Evolutionary conservation across 2,888 invertebrate species (phyloP).

Genomic region (Andrena flavipes): DNA sequence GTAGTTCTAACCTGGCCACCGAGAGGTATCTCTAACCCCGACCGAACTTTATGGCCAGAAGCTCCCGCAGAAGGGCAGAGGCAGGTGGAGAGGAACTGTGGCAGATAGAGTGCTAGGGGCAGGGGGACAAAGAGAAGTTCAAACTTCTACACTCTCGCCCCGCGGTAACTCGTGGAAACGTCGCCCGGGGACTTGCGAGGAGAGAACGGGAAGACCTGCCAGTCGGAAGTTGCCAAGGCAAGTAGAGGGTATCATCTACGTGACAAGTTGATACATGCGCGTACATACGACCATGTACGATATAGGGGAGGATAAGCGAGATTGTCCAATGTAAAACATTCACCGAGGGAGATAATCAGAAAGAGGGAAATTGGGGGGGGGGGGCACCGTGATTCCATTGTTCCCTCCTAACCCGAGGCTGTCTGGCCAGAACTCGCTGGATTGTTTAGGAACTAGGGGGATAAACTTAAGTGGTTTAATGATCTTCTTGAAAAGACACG

Average conservation of each 20-base stretch:
- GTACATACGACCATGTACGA: constrained; percentile 14
- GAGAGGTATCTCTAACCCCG: constrained; percentile 43
- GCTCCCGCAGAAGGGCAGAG: constrained; percentile 28
- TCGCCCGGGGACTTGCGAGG: constrained; percentile 64
- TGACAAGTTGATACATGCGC: constrained; percentile 60
- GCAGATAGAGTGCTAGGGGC: background rate
- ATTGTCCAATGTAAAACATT: constrained; percentile 19
- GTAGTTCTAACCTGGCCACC: constrained; percentile 66
- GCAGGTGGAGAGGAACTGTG: constrained; percentile 20
- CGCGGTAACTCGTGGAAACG: constrained; percentile 59
- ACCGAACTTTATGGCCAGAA: constrained; percentile 55
- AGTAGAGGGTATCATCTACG: constrained; percentile 60
- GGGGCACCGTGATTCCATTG: constrained; percentile 3
- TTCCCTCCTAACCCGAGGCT: background rate
- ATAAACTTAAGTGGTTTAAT: no score
- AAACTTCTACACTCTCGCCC: constrained; percentile 55
- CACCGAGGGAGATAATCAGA: constrained; percentile 30
- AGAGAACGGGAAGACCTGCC: constrained; percentile 58
- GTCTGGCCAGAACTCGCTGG: background rate
- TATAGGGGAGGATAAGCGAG: constrained; percentile 11
- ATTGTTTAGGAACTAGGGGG: no score
- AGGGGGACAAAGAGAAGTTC: constrained; percentile 52
- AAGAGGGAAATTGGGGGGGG: background rate
- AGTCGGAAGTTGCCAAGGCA: constrained; percentile 61
- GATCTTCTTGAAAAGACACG: no score